These are phyloP conservation scores for Drosophila vallismaia DNA, from an alignment of 2,888 invertebrate species.

Conservation along the genomic window DNA sequence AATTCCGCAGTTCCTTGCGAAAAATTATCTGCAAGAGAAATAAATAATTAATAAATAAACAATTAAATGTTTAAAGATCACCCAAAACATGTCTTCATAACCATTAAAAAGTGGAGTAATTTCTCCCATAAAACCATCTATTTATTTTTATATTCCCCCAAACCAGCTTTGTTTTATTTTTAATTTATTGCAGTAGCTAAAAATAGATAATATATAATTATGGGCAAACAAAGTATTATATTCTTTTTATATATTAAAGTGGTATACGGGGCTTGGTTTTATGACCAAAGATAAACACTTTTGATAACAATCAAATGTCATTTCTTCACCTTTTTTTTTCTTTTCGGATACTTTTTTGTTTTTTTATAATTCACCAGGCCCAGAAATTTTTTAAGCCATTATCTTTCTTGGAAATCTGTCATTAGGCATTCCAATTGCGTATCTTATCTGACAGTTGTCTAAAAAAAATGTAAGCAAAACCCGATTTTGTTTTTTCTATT, in stretches of 20 bases:
- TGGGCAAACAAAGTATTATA: constrained; percentile 26
- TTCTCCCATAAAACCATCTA: background rate
- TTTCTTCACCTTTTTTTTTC: constrained; percentile 1
- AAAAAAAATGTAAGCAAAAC: constrained; percentile 24
- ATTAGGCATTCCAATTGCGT: constrained; percentile 4
- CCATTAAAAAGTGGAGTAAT: background rate
- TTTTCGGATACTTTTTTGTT: background rate
- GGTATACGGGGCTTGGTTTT: constrained; percentile 33
- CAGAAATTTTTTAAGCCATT: constrained; percentile 7
- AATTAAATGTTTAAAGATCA: background rate
- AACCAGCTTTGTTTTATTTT: background rate
- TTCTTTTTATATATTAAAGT: constrained; percentile 35
- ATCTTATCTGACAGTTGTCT: constrained; percentile 32
- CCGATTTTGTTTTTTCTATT: constrained; percentile 28
- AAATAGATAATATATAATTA: constrained; percentile 48
- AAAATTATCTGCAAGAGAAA: background rate
- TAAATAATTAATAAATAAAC: constrained; percentile 1
- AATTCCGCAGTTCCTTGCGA: constrained; percentile 47
- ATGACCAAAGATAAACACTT: constrained; percentile 19
- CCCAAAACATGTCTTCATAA: background rate
- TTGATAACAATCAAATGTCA: constrained; percentile 28
- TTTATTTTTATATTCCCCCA: background rate
- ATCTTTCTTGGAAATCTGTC: constrained; percentile 24
- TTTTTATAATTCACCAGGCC: background rate
- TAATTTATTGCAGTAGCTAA: constrained; percentile 23